A percentile compares a stretch with the other conserved stretches of the same genome.
These are phyloP conservation scores for Enteromius viviparus DNA, from an alignment of 2,797 vertebrate species.

Conservation along the genomic window DNA sequence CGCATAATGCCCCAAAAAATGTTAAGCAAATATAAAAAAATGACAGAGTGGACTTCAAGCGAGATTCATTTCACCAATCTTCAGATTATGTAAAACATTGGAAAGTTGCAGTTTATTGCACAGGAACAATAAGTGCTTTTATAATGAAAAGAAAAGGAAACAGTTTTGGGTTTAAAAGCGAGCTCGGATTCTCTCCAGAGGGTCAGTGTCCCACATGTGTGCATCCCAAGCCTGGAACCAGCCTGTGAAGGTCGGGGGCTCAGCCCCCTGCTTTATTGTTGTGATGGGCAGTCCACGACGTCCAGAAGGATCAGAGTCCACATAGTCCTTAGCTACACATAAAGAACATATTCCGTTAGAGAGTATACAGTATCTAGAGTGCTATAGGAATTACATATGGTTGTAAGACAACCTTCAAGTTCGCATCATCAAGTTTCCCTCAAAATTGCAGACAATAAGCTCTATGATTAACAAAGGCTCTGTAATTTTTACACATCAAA, in stretches of 20 bases:
- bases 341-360: constrained; percentile 9
- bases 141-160: neutral
- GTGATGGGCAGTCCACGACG: constrained; percentile 65
- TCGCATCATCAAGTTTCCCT: too few relatives aligned
- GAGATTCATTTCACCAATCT: neutral
- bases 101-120: constrained; percentile 25
- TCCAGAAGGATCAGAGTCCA: constrained; percentile 73
- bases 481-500: neutral
- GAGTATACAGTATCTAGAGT: neutral
- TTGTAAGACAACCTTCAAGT: neutral
- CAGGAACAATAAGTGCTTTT: neutral
- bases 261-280: constrained; percentile 74
- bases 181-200: constrained; percentile 67
- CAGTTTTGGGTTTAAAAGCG: constrained; percentile 64
- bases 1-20: neutral
- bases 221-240: constrained; percentile 82
- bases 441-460: neutral
- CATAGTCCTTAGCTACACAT: constrained; percentile 73
- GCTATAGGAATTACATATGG: neutral
- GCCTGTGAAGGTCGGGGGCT: constrained; percentile 74
- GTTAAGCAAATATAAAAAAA: neutral
- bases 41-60: neutral
- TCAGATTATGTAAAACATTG: neutral
- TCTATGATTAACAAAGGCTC: neutral
- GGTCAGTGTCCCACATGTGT: constrained; percentile 71